Evolutionary conservation across 2,797 vertebrate species (phyloP).

Genomic region (Petrocephalus schoutedeni): DNA sequence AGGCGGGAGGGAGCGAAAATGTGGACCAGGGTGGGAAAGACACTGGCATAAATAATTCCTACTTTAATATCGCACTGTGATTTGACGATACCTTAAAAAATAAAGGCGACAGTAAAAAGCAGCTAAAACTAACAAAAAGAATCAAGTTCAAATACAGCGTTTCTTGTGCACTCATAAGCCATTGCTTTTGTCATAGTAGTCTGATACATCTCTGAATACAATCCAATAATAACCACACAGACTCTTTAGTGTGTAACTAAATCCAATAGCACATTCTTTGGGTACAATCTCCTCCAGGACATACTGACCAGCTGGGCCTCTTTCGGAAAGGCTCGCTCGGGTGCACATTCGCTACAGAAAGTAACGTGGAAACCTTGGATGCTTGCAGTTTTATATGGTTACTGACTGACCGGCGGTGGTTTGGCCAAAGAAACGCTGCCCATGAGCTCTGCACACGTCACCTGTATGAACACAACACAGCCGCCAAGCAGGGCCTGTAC

Average conservation of each 20-base stretch:
- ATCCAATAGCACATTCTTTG: neutral
- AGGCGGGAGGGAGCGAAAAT: neutral
- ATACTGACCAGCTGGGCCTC: neutral
- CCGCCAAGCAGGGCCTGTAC: neutral
- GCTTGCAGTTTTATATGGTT: neutral
- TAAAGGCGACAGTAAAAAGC: neutral
- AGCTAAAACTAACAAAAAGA: neutral
- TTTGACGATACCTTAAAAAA: neutral
- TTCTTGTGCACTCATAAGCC: neutral
- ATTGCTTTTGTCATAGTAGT: neutral
- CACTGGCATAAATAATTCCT: neutral
- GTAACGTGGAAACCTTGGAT: neutral
- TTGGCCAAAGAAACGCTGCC: neutral
- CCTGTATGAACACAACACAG: neutral
- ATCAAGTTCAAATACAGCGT: neutral
- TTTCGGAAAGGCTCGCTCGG: neutral
- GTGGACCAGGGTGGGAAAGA: neutral
- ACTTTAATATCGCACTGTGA: neutral
- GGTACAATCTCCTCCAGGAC: neutral
- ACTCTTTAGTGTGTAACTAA: neutral
- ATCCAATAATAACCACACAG: neutral
- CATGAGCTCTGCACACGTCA: neutral
- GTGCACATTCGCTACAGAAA: neutral
- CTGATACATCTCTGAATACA: neutral
- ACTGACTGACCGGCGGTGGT: neutral